Conservation (phyloP, 2,797 vertebrate genomes). For the Capromys pilorides region DNA sequence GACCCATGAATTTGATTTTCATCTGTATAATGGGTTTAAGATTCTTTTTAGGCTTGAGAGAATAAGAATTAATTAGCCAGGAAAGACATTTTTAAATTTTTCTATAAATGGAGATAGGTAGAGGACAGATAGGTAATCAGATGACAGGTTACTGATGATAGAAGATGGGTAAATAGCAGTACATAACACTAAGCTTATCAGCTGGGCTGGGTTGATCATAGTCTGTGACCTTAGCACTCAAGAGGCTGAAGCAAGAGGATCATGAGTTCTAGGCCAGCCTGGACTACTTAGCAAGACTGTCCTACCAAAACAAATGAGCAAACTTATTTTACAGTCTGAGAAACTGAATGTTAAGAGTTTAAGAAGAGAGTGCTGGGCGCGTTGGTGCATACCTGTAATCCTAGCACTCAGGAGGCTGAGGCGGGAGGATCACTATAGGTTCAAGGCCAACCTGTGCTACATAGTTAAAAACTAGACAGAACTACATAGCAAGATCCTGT, state of each 20-base stretch:
- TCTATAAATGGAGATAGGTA: not conserved
- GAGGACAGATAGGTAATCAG: not conserved
- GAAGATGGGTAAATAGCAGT: not conserved
- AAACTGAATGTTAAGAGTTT: constrained; percentile 24
- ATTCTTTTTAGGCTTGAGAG: not conserved
- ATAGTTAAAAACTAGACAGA: too few species aligned
- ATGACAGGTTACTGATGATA: not conserved
- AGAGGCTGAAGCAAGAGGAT: not conserved
- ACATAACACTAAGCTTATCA: not conserved
- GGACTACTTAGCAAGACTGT: not conserved
- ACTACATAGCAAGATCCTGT: not conserved
- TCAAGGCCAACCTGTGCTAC: too few species aligned
- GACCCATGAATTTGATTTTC: not conserved
- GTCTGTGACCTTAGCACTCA: not conserved
- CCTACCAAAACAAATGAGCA: not conserved
- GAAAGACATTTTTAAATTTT: not conserved
- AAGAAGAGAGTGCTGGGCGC: not conserved
- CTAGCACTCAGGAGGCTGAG: too few species aligned
- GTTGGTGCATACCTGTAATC: not conserved
- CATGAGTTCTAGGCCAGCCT: not conserved
- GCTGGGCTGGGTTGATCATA: not conserved
- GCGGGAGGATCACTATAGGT: too few species aligned
- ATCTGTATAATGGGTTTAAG: not conserved
- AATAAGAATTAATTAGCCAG: not conserved
- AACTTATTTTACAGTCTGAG: not conserved